Evolutionary conservation across 2,888 invertebrate genomes (phyloP).

Genomic region (Helleia helle): DNA sequence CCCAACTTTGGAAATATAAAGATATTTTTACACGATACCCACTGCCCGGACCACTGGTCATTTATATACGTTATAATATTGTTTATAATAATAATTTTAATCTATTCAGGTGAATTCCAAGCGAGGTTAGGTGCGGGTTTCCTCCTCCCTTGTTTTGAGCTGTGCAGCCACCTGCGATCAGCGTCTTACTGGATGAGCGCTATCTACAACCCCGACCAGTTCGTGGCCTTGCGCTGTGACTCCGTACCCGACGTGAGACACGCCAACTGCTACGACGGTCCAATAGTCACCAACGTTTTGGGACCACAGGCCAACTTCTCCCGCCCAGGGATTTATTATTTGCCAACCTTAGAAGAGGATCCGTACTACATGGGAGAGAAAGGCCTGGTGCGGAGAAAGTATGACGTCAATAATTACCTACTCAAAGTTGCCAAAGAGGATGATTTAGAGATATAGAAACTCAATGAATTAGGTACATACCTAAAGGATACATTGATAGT

Average conservation of each 20-base stretch:
- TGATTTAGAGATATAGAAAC: slow-evolving; percentile 33
- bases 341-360: slow-evolving; percentile 37
- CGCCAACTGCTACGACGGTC: slow-evolving; percentile 41
- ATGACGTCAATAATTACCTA: slow-evolving; percentile 40
- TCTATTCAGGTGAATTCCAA: slow-evolving; percentile 51
- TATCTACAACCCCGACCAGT: slow-evolving; percentile 36
- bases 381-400: slow-evolving; percentile 34
- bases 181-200: slow-evolving; percentile 46
- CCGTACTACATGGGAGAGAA: slow-evolving; percentile 46
- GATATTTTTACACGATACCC: too few relatives aligned
- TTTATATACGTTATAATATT: too few relatives aligned
- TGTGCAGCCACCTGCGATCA: slow-evolving; percentile 55
- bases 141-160: slow-evolving; percentile 49
- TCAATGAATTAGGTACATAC: too few relatives aligned
- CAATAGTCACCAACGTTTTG: slow-evolving; percentile 33
- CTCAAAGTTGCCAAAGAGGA: slow-evolving; percentile 39
- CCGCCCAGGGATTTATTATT: slow-evolving; percentile 48
- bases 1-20: too few relatives aligned
- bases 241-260: slow-evolving; percentile 38
- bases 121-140: slow-evolving; percentile 39
- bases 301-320: slow-evolving; percentile 51
- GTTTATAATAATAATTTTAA: too few relatives aligned
- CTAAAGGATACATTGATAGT: too few relatives aligned
- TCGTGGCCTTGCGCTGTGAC: slow-evolving; percentile 42
- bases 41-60: too few relatives aligned